Evolutionary conservation across 2,797 vertebrate species (phyloP).

Genomic region (Lepilemur septentrionalis): DNA sequence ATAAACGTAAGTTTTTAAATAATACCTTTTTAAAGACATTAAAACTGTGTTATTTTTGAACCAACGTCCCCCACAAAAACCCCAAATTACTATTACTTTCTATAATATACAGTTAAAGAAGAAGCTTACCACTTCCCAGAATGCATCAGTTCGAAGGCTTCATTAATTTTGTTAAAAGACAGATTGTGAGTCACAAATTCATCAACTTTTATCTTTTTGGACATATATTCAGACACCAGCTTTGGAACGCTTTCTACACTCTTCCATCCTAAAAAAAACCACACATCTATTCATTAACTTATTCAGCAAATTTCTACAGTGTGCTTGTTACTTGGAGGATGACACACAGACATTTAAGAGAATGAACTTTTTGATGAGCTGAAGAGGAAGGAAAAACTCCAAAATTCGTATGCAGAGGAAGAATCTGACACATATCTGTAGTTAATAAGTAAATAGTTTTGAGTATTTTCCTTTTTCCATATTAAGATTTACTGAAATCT

Average conservation of each 20-base stretch:
- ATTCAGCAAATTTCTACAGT: not conserved
- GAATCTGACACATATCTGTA: not conserved
- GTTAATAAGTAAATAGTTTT: not conserved
- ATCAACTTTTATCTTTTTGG: conserved; percentile 96
- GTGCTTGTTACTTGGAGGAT: not conserved
- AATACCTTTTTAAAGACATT: not conserved
- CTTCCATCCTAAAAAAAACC: conserved; percentile 92
- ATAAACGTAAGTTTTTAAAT: not conserved
- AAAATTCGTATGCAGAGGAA: not conserved
- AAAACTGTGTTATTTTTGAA: not conserved
- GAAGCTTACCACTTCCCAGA: conserved; percentile 90
- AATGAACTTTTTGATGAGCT: not conserved
- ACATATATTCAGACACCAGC: conserved; percentile 95
- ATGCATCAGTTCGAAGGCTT: conserved; percentile 96
- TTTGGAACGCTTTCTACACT: conserved; percentile 95
- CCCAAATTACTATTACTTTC: not conserved
- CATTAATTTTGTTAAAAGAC: conserved; percentile 93
- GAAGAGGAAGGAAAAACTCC: not conserved
- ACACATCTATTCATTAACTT: not conserved
- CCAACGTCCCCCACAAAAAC: not conserved
- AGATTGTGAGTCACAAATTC: conserved; percentile 95
- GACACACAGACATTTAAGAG: not conserved
- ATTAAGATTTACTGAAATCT: not conserved
- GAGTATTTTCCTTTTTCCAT: not conserved
- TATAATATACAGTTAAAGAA: not conserved